phyloP scores from a whole-genome alignment of 1,140 invertebrate genomes.

The Akabosia matsudoensis region DNA sequence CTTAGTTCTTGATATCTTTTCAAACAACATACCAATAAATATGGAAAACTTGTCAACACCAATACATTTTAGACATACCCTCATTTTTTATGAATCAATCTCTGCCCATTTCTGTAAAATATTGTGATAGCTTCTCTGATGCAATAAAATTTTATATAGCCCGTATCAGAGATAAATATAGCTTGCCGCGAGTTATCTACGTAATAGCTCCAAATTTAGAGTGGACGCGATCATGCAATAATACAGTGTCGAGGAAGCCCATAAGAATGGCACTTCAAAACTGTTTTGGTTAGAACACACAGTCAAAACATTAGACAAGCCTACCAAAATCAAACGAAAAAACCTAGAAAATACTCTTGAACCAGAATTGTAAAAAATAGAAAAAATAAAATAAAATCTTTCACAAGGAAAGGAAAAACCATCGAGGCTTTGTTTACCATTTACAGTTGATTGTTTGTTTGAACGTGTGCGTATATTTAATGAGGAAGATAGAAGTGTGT shows the following conservation, averaged over 20 bases:
- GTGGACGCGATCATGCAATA: no score
- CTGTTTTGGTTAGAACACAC: background rate
- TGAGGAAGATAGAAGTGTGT: background rate
- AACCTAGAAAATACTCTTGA: no score
- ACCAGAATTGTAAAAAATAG: no score
- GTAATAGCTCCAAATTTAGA: slow-evolving; percentile 12
- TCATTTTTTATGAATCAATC: no score
- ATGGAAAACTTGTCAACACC: no score
- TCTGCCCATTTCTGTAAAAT: background rate
- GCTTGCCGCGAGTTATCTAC: background rate
- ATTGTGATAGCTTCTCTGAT: background rate
- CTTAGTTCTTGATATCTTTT: no score
- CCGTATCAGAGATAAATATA: background rate
- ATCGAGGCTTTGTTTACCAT: no score
- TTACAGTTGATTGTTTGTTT: background rate
- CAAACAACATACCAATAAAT: no score
- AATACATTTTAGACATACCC: no score
- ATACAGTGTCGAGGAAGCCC: background rate
- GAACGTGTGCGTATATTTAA: background rate
- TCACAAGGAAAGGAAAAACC: no score
- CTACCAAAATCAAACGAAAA: no score
- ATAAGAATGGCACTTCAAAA: background rate
- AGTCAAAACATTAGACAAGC: background rate
- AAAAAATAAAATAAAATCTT: no score
- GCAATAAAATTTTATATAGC: background rate